Base-by-base conservation (phyloP, 2,888 invertebrate species). In the Drosophila paracracens region DNA sequence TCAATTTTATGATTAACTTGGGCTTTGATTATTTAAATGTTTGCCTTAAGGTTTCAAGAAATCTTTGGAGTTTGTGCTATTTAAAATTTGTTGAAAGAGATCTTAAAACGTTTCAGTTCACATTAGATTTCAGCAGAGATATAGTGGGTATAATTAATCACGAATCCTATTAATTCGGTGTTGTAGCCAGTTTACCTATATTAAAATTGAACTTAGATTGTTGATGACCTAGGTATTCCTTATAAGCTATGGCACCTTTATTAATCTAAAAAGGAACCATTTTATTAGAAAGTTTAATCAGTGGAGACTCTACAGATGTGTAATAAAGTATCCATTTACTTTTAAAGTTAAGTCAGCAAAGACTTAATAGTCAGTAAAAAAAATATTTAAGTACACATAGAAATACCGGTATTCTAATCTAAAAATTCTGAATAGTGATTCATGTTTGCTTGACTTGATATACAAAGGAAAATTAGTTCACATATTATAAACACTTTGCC, bases 291-390 rank as follows among this genome's bases (percentile, higher is more conserved):
- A 8, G 25, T 25, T 0, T 16, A 25, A 16, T 46, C 7, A 25
- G 16, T 25, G 7, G 7, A 13, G 21, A 46, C 1, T 46, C 4
- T 0, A 16, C 7, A 6, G 1, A 6, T 0, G 13, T 2, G 25
- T 16, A 16, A 16, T 2, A 16, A 16, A 16, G 2, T 13, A 21
- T 33, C 21, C 21, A 3, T 43, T 43, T 21, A 43, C 1, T 21
- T 21, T 21, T 0, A 21, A 43, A 13, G 13, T 7, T 13, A 43
- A 43, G 1, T 13, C 13, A 7, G 6, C 43, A 1, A 21, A 7
- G 3, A 7, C 3, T 7, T 21, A 21, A 43, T 13, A 21, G 0
- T 43, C 11, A 21, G 1, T 1, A 3, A 43, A 43, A 11, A 11
- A 11, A 11, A 43, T 5, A 2, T n/a, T 18, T 10, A n/a, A 10